phyloP scores from a whole-genome alignment of 2,797 vertebrate genomes.

The Anabacerthia variegaticeps region DNA sequence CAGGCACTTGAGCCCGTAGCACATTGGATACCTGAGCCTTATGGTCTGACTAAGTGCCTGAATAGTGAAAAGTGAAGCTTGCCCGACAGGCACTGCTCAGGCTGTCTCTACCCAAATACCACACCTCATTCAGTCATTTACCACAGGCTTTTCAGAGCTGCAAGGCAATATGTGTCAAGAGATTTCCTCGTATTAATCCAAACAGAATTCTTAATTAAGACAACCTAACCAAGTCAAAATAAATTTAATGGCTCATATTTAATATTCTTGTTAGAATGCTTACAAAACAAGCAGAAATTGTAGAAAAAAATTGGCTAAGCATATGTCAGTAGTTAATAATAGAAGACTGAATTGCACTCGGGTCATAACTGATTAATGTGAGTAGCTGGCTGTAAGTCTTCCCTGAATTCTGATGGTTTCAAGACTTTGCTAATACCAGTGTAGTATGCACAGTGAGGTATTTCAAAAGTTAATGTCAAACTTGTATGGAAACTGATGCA shows the following conservation, averaged over 20 bases:
- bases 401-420: background rate
- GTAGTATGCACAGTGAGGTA: background rate
- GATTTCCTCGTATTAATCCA: constrained; percentile 66
- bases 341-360: background rate
- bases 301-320: background rate
- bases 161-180: constrained; percentile 65
- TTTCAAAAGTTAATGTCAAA: background rate
- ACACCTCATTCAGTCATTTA: constrained; percentile 37
- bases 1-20: rapidly evolving
- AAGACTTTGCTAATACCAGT: background rate
- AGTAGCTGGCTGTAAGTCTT: background rate
- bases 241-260: constrained; percentile 66
- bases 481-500: background rate
- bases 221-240: constrained; percentile 67
- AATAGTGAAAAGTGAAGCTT: background rate
- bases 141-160: constrained; percentile 47
- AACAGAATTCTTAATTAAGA: constrained; percentile 73
- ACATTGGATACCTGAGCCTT: background rate
- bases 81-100: background rate
- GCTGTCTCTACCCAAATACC: background rate
- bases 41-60: rapidly evolving
- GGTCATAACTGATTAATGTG: background rate
- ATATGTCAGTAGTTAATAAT: constrained; percentile 28
- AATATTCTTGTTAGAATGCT: constrained; percentile 30
- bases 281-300: constrained; percentile 34